Conservation (phyloP, 1,140 invertebrate genomes). For the Drosophila nannoptera region DNA sequence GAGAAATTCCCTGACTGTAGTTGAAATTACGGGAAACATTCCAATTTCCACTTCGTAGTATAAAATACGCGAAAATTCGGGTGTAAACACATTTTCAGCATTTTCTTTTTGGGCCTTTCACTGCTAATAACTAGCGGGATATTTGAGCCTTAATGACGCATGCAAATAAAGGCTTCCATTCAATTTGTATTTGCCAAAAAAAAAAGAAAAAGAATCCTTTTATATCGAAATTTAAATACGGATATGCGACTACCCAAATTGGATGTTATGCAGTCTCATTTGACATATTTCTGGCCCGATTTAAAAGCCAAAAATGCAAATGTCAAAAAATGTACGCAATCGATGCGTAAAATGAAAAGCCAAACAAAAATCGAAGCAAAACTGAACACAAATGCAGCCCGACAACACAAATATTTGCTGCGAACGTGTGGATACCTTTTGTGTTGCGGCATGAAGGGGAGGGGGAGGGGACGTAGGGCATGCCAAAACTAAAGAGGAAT, state of each 20-base stretch:
- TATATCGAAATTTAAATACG: background rate
- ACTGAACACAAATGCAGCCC: constrained; percentile 29
- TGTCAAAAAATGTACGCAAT: constrained; percentile 24
- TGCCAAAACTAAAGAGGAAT: constrained; percentile 6
- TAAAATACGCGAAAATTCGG: too few relatives aligned
- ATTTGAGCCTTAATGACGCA: constrained; percentile 18
- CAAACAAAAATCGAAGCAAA: constrained; percentile 20
- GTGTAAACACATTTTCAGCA: too few relatives aligned
- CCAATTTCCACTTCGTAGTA: too few relatives aligned
- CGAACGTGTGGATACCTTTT: constrained; percentile 9
- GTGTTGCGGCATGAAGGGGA: too few relatives aligned
- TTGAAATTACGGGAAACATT: too few relatives aligned
- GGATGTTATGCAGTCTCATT: constrained; percentile 5
- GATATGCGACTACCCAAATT: constrained; percentile 6
- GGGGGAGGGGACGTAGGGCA: background rate
- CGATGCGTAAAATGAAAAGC: constrained; percentile 42
- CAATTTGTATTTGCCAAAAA: constrained; percentile 9
- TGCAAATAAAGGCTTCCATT: constrained; percentile 25
- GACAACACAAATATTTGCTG: constrained; percentile 16
- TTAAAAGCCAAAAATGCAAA: constrained; percentile 34
- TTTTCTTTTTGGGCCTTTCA: background rate
- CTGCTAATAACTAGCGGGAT: background rate
- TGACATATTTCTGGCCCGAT: constrained; percentile 21
- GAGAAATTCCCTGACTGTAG: too few relatives aligned
- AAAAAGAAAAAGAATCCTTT: background rate